These are phyloP conservation scores for Meloidogyne exigua DNA, from an alignment of 1,140 invertebrate species.

Conservation along the genomic window DNA sequence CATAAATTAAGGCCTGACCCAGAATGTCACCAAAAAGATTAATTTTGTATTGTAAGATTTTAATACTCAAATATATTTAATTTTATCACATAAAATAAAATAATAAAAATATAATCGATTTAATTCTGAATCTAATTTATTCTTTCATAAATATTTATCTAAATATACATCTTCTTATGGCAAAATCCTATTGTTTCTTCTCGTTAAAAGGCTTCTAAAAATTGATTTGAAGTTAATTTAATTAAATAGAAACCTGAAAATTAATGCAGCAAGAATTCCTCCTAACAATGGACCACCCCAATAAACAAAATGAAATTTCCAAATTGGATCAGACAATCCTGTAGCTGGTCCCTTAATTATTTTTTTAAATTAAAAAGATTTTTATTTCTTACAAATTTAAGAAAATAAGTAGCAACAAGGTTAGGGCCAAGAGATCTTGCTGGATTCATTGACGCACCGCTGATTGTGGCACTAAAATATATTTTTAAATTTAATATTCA, in stretches of 20 bases:
- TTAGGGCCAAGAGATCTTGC: conserved; percentile 65
- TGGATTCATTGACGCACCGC: conserved; percentile 66
- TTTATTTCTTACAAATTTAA: background rate
- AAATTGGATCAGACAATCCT: conserved; percentile 20
- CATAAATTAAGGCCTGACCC: too few species aligned
- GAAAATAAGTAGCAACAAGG: conserved; percentile 48
- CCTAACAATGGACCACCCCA: conserved; percentile 33
- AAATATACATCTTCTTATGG: background rate
- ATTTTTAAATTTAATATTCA: background rate
- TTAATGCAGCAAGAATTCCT: conserved; percentile 18
- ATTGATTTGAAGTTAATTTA: background rate
- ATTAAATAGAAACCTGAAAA: conserved; percentile 13
- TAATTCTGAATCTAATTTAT: background rate
- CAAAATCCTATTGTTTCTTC: conserved; percentile 17
- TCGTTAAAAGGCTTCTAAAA: conserved; percentile 23
- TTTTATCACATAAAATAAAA: too few species aligned
- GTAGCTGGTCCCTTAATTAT: background rate
- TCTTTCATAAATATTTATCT: conserved; percentile 1
- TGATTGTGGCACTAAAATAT: conserved; percentile 53
- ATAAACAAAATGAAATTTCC: conserved; percentile 37
- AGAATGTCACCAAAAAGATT: too few species aligned
- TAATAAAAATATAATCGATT: background rate
- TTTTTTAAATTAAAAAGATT: conserved; percentile 1
- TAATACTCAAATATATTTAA: too few species aligned
- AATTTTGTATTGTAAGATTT: too few species aligned